Percentiles rank a stretch among this genome's conserved stretches.
phyloP scores from a whole-genome alignment of 1,140 invertebrate species.

The Berghia stephanieae region DNA sequence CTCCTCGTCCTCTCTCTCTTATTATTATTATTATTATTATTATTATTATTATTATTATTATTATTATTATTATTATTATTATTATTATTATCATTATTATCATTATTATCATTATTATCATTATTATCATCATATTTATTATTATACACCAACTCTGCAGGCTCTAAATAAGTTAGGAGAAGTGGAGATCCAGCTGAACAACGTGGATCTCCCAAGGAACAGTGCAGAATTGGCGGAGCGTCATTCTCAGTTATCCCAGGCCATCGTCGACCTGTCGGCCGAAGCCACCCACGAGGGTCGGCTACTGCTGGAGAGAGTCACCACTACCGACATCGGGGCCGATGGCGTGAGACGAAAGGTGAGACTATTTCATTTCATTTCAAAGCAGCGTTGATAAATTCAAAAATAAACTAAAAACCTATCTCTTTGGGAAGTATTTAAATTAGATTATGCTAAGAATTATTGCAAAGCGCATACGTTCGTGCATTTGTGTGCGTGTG shows the following conservation, averaged over 20 bases:
- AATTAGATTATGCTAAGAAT: not conserved
- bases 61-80: not conserved
- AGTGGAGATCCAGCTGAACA: slow-evolving; percentile 79
- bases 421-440: not conserved
- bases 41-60: not conserved
- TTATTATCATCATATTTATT: not conserved
- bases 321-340: slow-evolving; percentile 73
- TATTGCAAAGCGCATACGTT: too few relatives aligned
- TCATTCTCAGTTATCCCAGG: slow-evolving; percentile 73
- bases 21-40: too few relatives aligned
- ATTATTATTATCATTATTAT: not conserved
- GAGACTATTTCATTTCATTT: slow-evolving; percentile 32
- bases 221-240: slow-evolving; percentile 75
- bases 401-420: not conserved
- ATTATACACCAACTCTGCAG: slow-evolving; percentile 35
- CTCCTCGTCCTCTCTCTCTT: too few relatives aligned
- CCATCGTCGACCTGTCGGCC: slow-evolving; percentile 75
- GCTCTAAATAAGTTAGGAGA: slow-evolving; percentile 80
- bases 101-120: not conserved
- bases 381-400: not conserved
- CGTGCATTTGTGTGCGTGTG: too few relatives aligned
- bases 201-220: slow-evolving; percentile 71
- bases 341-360: slow-evolving; percentile 71
- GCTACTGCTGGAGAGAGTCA: slow-evolving; percentile 77
- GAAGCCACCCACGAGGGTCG: slow-evolving; percentile 77